Base-by-base conservation (phyloP, 2,888 invertebrate species). In the Xestia xanthographa region DNA sequence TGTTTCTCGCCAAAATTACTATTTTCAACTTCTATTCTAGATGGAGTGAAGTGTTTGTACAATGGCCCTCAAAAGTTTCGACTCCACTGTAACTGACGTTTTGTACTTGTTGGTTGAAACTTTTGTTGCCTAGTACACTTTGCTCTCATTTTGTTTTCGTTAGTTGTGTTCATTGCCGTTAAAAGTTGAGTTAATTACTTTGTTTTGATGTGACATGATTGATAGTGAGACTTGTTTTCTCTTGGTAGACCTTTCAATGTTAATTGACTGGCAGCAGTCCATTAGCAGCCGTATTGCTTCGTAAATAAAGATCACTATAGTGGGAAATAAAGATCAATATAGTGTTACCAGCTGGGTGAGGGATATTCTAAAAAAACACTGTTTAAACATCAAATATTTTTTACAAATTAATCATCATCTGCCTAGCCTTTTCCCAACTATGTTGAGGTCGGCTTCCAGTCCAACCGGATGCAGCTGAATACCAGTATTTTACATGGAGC, bases 31-130 rank as follows among this genome's bases (percentile, higher is more conserved):
- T 72, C 26, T n/a, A 60, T 60, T 50, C n/a, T 72, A 50, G 2
- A 43, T 17, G 17, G 1, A 60, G 9, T 43, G 14, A 73, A 63
- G 20, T 38, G 14, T 58, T 58, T 50, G 29, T 58, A 78, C 48
- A 75, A 60, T 9, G 48, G n/a, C 43, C 38, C 5, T 56, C 58
- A 75, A 75, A 77, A 81, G 82, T 75, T 75, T 75, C 14, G 34
- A 60, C 58, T 58, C 12, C 65, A 20, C 14, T 66, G 76, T 38
- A 60, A 60, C 82, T 78, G 78, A 78, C 29, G 66, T 66, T 77
- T 26, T 41, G 58, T 38, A 60, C 38, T 75, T 38, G 48, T 66
- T 45, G 14, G 43, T 9, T 38, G 14, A 77, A 66, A 75, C 76
- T 78, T 78, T 38, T 76, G 60, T 38, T 81, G 60, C 38, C 60